phyloP scores from a whole-genome alignment of 2,113 vertebrate species.

The Bungarus multicinctus region DNA sequence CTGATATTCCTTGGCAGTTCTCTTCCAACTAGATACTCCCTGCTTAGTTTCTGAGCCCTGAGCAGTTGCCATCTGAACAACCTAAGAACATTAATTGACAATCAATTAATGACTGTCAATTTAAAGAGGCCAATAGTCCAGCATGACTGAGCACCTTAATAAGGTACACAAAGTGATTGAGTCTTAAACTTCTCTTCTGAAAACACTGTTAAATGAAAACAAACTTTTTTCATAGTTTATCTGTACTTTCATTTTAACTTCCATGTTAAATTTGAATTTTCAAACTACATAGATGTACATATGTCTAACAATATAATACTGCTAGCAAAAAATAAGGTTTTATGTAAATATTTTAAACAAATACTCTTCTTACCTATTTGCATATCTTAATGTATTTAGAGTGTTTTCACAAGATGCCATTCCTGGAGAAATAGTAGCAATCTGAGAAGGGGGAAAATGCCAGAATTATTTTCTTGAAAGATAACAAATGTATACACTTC shows the following conservation, averaged over 20 bases:
- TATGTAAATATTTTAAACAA: slow-evolving; percentile 10
- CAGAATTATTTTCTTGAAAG: slow-evolving; percentile 11
- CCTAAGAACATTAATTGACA: background rate
- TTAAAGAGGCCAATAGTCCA: background rate
- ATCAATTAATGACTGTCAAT: no score
- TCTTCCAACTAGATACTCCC: background rate
- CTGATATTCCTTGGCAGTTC: background rate
- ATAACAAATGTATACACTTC: background rate
- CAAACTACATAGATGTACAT: background rate
- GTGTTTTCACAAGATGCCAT: slow-evolving; percentile 99
- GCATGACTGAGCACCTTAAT: background rate
- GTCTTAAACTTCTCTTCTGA: background rate
- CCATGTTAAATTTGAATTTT: background rate
- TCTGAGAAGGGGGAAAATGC: slow-evolving; percentile 67
- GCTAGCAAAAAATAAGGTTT: background rate
- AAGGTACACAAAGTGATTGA: background rate
- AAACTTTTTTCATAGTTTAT: background rate
- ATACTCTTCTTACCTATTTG: slow-evolving; percentile 85
- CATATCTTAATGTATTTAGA: slow-evolving; percentile 95
- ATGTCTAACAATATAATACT: background rate
- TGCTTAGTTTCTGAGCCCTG: background rate
- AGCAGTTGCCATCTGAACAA: background rate
- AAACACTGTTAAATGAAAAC: background rate
- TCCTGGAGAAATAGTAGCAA: slow-evolving; percentile 96
- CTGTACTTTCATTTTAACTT: background rate